Percentiles rank a stretch among this genome's conserved stretches.
phyloP scores from a whole-genome alignment of 2,113 vertebrate genomes.

The Pardalotus punctatus region DNA sequence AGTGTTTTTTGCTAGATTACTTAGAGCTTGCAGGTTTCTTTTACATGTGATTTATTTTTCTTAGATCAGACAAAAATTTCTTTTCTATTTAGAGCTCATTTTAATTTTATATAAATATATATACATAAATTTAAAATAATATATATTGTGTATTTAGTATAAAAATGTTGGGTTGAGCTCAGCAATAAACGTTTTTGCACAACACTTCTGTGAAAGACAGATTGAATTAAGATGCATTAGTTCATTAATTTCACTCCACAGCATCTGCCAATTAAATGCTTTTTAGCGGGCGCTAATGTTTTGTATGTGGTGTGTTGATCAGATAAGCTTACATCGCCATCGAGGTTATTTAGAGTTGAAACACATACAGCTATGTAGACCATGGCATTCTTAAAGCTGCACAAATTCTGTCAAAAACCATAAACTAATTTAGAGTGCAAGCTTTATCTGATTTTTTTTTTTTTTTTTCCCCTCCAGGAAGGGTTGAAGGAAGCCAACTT shows the following conservation, averaged over 20 bases:
- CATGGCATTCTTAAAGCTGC: background rate
- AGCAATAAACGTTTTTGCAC: conserved; percentile 72
- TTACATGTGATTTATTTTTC: conserved; percentile 61
- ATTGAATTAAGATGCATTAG: conserved; percentile 50
- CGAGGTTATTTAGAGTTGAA: background rate
- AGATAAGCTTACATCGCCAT: conserved; percentile 15
- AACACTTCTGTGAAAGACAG: conserved; percentile 59
- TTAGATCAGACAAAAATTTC: conserved; percentile 59
- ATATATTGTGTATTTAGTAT: conserved; percentile 73
- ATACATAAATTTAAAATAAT: conserved; percentile 63
- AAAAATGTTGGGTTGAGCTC: conserved; percentile 72
- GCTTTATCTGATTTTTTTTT: background rate
- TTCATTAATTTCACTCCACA: conserved; percentile 24
- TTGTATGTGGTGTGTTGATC: conserved; percentile 17
- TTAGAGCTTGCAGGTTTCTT: conserved; percentile 48
- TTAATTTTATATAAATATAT: conserved; percentile 71
- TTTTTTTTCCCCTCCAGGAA: background rate
- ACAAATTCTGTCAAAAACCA: background rate
- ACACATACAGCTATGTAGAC: background rate
- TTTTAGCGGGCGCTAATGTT: conserved; percentile 24
- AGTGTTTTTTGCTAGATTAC: conserved; percentile 25
- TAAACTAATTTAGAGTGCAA: background rate
- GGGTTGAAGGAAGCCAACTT: conserved; percentile 5
- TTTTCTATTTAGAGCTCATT: conserved; percentile 68
- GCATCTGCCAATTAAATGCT: conserved; percentile 42